phyloP scores from a whole-genome alignment of 2,888 invertebrate species.

The Apamea crenata region DNA sequence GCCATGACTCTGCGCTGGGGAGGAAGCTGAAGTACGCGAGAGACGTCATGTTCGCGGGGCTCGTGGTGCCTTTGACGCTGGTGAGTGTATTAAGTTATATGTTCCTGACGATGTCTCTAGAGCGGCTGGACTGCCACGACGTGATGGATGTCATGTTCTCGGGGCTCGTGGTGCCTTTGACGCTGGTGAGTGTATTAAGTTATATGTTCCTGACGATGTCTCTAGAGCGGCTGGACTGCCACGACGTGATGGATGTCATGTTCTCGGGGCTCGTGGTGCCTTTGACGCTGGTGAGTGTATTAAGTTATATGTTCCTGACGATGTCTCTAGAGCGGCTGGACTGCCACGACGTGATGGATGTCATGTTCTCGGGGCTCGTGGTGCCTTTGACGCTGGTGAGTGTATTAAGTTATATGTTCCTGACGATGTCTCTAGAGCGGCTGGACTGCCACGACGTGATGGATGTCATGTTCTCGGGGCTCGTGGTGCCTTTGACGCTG shows the following conservation, averaged over 20 bases:
- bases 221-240: conserved; percentile 81
- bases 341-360: no score
- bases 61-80: conserved; percentile 82
- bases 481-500: no score
- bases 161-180: conserved; percentile 81
- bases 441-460: no score
- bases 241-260: conserved; percentile 78
- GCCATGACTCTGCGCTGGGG: conserved; percentile 73
- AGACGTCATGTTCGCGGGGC: conserved; percentile 79
- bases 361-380: no score
- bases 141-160: conserved; percentile 80
- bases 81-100: conserved; percentile 69
- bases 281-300: conserved; percentile 77
- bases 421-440: no score
- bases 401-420: no score
- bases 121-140: conserved; percentile 81
- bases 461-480: no score
- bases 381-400: no score
- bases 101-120: conserved; percentile 82
- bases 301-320: conserved; percentile 73
- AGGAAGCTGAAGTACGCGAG: conserved; percentile 76
- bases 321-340: conserved; percentile 84
- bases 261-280: conserved; percentile 82
- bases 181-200: conserved; percentile 74
- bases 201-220: conserved; percentile 79